Evolutionary conservation across 2,888 invertebrate species (phyloP).

Genomic region (Callosobruchus maculatus): DNA sequence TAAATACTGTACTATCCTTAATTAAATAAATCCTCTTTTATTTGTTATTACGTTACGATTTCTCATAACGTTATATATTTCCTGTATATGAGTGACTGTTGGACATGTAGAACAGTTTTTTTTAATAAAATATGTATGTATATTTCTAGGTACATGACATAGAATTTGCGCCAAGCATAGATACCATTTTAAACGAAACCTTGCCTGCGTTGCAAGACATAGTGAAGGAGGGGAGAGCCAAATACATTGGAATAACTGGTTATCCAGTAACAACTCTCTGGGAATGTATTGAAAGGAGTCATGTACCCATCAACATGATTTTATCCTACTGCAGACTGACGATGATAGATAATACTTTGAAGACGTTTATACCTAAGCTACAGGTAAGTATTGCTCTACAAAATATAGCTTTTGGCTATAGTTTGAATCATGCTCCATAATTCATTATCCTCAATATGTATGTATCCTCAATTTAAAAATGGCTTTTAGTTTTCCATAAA

Average conservation of each 20-base stretch:
- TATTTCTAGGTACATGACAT: slow-evolving; percentile 79
- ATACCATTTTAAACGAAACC: slow-evolving; percentile 79
- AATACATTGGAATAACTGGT: slow-evolving; percentile 81
- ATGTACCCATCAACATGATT: slow-evolving; percentile 61
- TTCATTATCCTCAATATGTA: too few relatives aligned
- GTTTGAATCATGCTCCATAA: too few relatives aligned
- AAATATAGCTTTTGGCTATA: not conserved
- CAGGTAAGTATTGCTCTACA: slow-evolving; percentile 53
- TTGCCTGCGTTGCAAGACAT: slow-evolving; percentile 76
- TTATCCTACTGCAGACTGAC: slow-evolving; percentile 79
- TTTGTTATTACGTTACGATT: too few relatives aligned
- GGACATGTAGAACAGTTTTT: too few relatives aligned
- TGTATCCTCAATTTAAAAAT: too few relatives aligned
- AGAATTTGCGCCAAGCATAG: slow-evolving; percentile 76
- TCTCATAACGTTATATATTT: too few relatives aligned
- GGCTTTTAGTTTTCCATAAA: too few relatives aligned
- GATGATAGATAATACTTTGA: slow-evolving; percentile 73
- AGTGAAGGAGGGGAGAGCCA: slow-evolving; percentile 68
- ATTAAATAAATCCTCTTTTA: too few relatives aligned
- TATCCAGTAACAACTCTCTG: slow-evolving; percentile 77
- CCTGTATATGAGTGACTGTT: too few relatives aligned
- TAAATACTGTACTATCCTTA: too few relatives aligned
- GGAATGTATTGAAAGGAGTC: slow-evolving; percentile 65
- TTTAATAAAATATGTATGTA: too few relatives aligned
- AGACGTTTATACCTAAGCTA: slow-evolving; percentile 70